Percentiles rank a stretch among this genome's conserved stretches.
Conservation (phyloP, 2,113 vertebrate genomes). For the Lophochroa leadbeateri region DNA sequence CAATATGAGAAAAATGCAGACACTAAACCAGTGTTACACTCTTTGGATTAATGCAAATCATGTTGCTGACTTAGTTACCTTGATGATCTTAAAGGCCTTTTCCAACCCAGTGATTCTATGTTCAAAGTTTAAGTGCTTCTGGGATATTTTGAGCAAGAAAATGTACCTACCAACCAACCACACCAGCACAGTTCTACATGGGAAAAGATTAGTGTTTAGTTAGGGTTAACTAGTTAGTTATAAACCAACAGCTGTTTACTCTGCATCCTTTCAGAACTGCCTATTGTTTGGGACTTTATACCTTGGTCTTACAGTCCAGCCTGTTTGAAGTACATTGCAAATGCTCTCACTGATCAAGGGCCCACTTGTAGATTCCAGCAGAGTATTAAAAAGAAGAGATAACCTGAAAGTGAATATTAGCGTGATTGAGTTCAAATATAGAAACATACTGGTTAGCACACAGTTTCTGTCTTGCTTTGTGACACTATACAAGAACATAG, state of each 20-base stretch:
- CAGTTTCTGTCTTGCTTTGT: background rate
- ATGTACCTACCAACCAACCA: background rate
- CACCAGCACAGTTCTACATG: background rate
- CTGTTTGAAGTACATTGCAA: background rate
- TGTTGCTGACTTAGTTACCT: no score
- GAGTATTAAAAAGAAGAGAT: background rate
- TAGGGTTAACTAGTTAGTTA: background rate
- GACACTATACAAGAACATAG: background rate
- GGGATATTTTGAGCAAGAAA: background rate
- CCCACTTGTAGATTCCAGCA: background rate
- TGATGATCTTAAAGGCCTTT: background rate
- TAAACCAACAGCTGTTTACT: background rate
- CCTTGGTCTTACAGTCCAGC: background rate
- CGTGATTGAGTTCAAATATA: background rate
- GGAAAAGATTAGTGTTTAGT: background rate
- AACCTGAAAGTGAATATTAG: background rate
- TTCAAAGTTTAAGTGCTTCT: background rate
- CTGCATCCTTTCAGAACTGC: background rate
- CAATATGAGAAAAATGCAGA: no score
- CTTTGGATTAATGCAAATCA: no score
- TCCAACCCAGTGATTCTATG: background rate
- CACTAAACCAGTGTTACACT: no score
- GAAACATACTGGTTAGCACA: background rate
- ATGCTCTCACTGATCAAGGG: background rate
- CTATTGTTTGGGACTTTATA: background rate